Conservation (phyloP, 2,797 vertebrate species). For the Lagodon rhomboides region DNA sequence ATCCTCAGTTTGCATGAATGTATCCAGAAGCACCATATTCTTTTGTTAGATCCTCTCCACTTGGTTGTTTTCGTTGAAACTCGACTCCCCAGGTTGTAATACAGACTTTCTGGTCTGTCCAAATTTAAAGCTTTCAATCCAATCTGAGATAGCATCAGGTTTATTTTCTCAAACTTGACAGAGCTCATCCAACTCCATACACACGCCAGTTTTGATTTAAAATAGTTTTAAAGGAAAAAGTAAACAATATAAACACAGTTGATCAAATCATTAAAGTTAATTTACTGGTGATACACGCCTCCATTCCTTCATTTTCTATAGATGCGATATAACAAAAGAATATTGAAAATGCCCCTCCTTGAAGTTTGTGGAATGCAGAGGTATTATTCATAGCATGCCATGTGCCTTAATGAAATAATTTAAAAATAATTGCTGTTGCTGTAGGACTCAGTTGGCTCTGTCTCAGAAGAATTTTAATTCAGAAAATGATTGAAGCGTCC, state of each 20-base stretch:
- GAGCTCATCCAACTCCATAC: neutral
- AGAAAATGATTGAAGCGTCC: conserved; percentile 12
- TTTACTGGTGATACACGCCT: neutral
- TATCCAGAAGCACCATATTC: too few species aligned
- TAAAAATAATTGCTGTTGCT: conserved; percentile 3
- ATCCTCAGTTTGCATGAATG: too few species aligned
- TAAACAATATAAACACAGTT: neutral
- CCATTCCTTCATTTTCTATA: neutral
- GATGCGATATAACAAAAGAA: neutral
- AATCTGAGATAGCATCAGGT: neutral
- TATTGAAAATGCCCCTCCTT: neutral
- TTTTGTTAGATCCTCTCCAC: too few species aligned
- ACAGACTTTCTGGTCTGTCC: too few species aligned
- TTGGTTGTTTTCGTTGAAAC: too few species aligned
- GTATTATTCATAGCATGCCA: neutral
- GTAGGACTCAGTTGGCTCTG: neutral
- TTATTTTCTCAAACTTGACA: too few species aligned
- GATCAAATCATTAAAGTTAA: neutral
- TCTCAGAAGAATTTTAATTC: neutral
- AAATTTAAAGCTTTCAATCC: too few species aligned
- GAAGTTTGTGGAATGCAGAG: too few species aligned
- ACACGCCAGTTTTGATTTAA: too few species aligned
- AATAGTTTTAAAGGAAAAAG: too few species aligned
- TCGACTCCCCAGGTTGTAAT: too few species aligned
- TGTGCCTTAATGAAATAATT: neutral